Percentiles rank a stretch among this genome's conserved stretches.
phyloP scores from a whole-genome alignment of 2,113 vertebrate species.

The Orientallactaga bullata region DNA sequence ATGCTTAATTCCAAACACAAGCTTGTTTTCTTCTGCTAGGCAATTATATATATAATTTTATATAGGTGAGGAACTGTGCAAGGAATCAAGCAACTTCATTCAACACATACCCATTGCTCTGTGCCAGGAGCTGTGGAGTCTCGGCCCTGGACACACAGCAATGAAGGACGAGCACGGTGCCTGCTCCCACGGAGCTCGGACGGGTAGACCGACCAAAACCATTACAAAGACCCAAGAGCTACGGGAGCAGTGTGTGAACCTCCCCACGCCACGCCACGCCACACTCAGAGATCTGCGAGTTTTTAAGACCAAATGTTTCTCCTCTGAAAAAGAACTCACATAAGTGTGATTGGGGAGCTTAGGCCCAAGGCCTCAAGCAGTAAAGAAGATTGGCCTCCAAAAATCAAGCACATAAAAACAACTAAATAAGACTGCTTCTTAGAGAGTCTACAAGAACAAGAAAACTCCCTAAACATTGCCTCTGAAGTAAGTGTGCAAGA shows the following conservation, averaged over 20 bases:
- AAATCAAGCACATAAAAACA: conserved; percentile 40
- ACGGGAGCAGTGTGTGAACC: neutral
- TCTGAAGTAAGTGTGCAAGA: neutral
- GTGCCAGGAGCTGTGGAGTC: neutral
- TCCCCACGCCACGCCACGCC: too few relatives aligned
- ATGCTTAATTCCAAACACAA: conserved; percentile 30
- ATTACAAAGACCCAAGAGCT: neutral
- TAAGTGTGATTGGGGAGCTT: neutral
- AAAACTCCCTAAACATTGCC: neutral
- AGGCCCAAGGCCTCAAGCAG: neutral
- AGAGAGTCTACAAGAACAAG: neutral
- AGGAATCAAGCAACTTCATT: conserved; percentile 28
- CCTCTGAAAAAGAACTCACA: neutral
- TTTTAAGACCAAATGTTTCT: neutral
- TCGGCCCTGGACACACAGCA: neutral
- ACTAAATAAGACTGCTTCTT: neutral
- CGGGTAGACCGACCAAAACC: neutral
- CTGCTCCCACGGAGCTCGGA: neutral
- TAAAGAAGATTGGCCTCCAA: neutral
- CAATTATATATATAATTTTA: neutral
- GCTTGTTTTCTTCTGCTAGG: neutral
- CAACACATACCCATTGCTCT: conserved; percentile 17
- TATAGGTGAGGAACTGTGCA: conserved; percentile 20
- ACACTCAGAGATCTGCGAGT: too few relatives aligned
- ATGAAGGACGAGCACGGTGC: neutral